Evolutionary conservation across 1,140 invertebrate genomes (phyloP).

Genomic region (Lepidurus arcticus): DNA sequence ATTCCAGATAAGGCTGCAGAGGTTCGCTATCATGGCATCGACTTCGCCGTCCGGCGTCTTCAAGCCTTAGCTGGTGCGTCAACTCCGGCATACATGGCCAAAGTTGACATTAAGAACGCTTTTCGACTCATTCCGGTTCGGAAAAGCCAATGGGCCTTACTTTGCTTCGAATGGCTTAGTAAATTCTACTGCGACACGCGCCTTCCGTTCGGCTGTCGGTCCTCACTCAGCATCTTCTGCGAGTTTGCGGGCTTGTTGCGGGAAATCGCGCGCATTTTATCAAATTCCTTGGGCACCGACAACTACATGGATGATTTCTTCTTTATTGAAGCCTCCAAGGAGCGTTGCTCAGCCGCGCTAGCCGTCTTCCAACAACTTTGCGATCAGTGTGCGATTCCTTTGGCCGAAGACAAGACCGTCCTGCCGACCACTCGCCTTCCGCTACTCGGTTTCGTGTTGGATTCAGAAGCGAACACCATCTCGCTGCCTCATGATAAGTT

Average conservation of each 20-base stretch:
- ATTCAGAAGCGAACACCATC: too few species aligned
- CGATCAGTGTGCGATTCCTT: not conserved
- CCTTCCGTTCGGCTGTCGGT: not conserved
- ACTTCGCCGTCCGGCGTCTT: not conserved
- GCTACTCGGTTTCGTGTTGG: too few species aligned
- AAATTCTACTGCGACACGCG: not conserved
- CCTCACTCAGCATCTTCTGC: not conserved
- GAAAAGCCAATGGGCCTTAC: not conserved
- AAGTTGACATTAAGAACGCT: not conserved
- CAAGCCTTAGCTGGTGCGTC: not conserved
- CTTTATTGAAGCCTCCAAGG: not conserved
- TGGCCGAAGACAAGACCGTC: too few species aligned
- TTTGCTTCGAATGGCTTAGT: not conserved
- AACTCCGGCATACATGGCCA: not conserved
- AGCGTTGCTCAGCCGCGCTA: not conserved
- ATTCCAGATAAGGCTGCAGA: not conserved
- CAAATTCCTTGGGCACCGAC: not conserved
- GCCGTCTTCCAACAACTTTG: not conserved
- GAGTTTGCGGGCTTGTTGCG: not conserved
- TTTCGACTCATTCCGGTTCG: not conserved
- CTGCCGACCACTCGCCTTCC: too few species aligned
- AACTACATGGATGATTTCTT: conserved; percentile 21
- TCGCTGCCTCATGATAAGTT: too few species aligned
- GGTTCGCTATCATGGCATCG: not conserved
- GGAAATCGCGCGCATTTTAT: not conserved